Conservation (phyloP, 2,888 invertebrate species). For the Cacoxenus indagator region DNA sequence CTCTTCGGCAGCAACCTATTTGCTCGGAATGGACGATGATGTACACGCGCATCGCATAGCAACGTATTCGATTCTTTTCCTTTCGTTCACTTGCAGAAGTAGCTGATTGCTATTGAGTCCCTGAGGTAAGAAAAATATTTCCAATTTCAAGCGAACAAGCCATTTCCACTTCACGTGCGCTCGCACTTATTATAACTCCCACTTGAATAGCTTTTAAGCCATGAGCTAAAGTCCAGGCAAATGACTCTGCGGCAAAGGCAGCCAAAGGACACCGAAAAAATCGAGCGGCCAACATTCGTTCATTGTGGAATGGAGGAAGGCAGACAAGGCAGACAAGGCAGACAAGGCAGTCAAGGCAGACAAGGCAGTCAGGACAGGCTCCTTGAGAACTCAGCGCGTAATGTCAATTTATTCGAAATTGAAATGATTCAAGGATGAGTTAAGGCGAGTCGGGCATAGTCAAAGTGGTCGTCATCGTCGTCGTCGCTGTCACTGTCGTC, state of each 20-base stretch:
- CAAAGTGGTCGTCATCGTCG: not conserved
- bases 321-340: too few species aligned
- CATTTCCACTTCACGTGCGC: not conserved
- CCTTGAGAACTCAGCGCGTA: slow-evolving; percentile 39
- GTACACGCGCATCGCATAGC: not conserved
- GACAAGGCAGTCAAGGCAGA: too few species aligned
- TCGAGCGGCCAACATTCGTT: not conserved
- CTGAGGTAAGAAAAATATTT: slow-evolving; percentile 40
- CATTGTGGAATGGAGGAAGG: not conserved
- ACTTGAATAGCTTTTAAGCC: not conserved
- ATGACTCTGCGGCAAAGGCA: not conserved
- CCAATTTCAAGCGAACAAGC: slow-evolving; percentile 39
- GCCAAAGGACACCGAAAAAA: not conserved
- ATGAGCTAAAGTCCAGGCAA: not conserved
- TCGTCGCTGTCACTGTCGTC: too few species aligned
- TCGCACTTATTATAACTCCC: too few species aligned
- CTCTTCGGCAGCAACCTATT: too few species aligned
- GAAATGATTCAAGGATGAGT: slow-evolving; percentile 66
- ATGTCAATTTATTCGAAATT: slow-evolving; percentile 65
- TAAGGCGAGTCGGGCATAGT: slow-evolving; percentile 32
- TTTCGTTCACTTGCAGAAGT: not conserved
- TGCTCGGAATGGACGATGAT: too few species aligned
- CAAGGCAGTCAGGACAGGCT: not conserved
- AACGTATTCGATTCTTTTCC: not conserved
- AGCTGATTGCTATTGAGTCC: slow-evolving; percentile 14